A percentile compares a stretch with the other conserved stretches of the same genome.
Evolutionary conservation across 1,140 invertebrate genomes (phyloP).

Genomic region (Aphidius ervi): DNA sequence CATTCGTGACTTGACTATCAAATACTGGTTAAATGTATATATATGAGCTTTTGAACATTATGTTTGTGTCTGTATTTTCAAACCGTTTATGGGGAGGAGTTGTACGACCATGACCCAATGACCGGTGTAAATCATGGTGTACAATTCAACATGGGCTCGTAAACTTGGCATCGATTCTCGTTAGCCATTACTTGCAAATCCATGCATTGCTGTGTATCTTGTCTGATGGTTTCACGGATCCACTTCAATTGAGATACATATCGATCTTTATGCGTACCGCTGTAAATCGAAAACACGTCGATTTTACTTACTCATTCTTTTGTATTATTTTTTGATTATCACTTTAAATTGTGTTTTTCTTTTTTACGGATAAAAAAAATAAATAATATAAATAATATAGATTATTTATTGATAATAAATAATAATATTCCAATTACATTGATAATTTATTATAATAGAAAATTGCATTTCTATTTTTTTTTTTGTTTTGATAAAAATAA

Average conservation of each 20-base stretch:
- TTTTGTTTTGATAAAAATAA: neutral
- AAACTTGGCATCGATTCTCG: slow-evolving; percentile 27
- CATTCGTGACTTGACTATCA: slow-evolving; percentile 23
- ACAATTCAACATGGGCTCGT: slow-evolving; percentile 20
- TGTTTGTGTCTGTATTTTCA: neutral
- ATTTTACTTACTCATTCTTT: slow-evolving; percentile 2
- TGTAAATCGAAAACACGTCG: slow-evolving; percentile 12
- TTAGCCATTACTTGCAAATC: slow-evolving; percentile 22
- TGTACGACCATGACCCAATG: slow-evolving; percentile 30
- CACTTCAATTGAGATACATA: slow-evolving; percentile 26
- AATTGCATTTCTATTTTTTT: no score
- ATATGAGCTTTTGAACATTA: neutral
- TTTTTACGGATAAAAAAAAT: no score
- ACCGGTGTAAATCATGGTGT: slow-evolving; percentile 29
- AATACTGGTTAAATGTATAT: slow-evolving; percentile 8
- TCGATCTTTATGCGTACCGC: slow-evolving; percentile 10
- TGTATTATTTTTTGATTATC: neutral
- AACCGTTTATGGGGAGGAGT: slow-evolving; percentile 20
- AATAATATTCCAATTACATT: no score
- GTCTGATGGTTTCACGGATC: slow-evolving; percentile 13
- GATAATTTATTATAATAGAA: no score
- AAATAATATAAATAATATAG: no score
- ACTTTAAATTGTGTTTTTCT: neutral
- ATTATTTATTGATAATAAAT: no score
- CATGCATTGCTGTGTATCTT: slow-evolving; percentile 8